Base-by-base conservation (phyloP, 2,888 invertebrate genomes). In the Lomographa bimaculata region DNA sequence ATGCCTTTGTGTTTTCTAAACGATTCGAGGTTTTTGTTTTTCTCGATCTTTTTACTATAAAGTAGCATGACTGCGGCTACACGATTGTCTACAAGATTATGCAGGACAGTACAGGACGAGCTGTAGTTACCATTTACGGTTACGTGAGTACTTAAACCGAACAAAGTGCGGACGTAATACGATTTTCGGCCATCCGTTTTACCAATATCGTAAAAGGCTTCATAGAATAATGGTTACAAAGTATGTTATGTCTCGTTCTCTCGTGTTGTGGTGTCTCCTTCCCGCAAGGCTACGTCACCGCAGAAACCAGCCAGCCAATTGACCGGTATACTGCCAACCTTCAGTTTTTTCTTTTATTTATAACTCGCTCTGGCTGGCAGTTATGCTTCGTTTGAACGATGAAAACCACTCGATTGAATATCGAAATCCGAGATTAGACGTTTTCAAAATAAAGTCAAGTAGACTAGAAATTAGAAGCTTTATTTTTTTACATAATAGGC, bases 271-370 rank as follows among this genome's bases (percentile, higher is more conserved):
- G 32, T 71, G 71, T 67, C 74, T 59, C 66, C 67, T 69, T 65
- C 70, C 55, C 75, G 54, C 66, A 46, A 54, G 61, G 66, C 72
- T 78, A 81, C 89, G 89, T 89, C 87, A 87, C 72, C 79, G 83
- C 84, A 83, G 80, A 80, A 84, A 85, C 85, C 83, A 86, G 81
- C 82, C 84, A 86, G 80, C 85, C 89, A 83, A 86, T 86, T 87
- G 87, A 86, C 89, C 89, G 81, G 87, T 85, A 83, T 83, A 85
- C 80, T 74, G 85, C 77, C 86, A 89, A 85, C 87, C 87, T 89
- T 87, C 87, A 86, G 86, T 87, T 87, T 86, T 53, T 87, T 85
- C 73, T 81, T 84, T 87, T 86, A 85, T 86, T 86, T 87, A 81
- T 85, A 85, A 82, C 85, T 84, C 79, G 85, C 84, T 84, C 71